Base-by-base conservation (phyloP, 2,113 vertebrate genomes). In the Eolophus roseicapilla region DNA sequence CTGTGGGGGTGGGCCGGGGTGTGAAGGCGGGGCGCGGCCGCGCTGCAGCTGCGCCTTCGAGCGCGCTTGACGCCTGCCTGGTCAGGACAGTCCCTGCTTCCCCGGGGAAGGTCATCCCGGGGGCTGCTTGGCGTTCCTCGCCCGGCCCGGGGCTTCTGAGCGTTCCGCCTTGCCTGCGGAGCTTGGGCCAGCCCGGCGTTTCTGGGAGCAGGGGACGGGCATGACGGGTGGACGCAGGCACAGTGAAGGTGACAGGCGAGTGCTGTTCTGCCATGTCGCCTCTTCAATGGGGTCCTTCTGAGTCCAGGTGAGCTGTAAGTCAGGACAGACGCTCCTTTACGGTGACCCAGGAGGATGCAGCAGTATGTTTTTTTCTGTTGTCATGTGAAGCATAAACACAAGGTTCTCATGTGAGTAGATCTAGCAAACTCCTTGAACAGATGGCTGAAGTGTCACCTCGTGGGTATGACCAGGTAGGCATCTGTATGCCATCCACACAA, bases 401-500 rank as follows among this genome's bases (percentile, higher is more conserved):
- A 33, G 55, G 11, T 57, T 59, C 46, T 78, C 13, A 0, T 3
- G 13, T 33, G 49, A 46, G 63, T 5, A 6, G 21, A 28, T 74
- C n/a, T 37, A 63, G 46, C n/a, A 28, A 47, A 91, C 57, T 11
- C 49, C 49, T 81, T 35, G 17, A 46, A 11, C 27, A 19, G 76
- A 3, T 20, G 57, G 16, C 20, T 37, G 63, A 69, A 47, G 29
- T 6, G 37, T n/a, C 46, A 14, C 46, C 24, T 55, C 25, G 1
- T 4, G 17, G 50, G 13, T 17, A 1, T 2, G 24, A 64, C 37
- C 29, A 17, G 39, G 23, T 7, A 59, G 33, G 60, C 12, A n/a
- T n/a, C 33, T 7, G 3, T 3, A 41, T 28, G 2, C 17, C 55
- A 27, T 8, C 13, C 37, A 1, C 24, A 6, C 47, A 13, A 1